Base-by-base conservation (phyloP, 2,113 vertebrate genomes). In the Otocyon megalotis region DNA sequence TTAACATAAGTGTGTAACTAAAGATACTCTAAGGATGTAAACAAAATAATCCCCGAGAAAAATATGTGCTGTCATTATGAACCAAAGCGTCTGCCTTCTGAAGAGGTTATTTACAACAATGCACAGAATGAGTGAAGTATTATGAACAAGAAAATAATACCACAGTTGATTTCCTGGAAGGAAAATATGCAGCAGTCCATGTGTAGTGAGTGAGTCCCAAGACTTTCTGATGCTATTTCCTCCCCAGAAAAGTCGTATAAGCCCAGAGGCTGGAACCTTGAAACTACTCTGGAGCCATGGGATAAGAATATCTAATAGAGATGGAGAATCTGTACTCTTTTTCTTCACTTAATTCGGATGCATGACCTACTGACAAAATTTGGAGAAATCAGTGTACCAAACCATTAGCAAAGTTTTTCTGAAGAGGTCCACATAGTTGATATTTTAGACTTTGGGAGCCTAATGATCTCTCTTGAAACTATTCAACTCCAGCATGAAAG, bases 41-140 rank as follows among this genome's bases (percentile, higher is more conserved):
- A 82, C 63, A 91, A 82, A 97, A 96, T 37, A 90, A 97, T 85
- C 56, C n/a, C 22, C 79, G 90, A 97, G 79, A 69, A 20, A 95
- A 96, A 96, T 80, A 54, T 60, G 37, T n/a, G 19, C 83, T 63
- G 9, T 60, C 20, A 35, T 88, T 96, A 69, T 67, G 83, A 88
- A 48, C 28, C 8, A 63, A 94, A 89, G 9, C 95, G 56, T 53
- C 79, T 71, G 5, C 65, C 67, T 90, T 67, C 92, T 93, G 58
- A 2, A 89, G 97, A 86, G 76, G n/a, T 91, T 19, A 43, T 17
- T 81, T 90, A 84, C 48, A 37, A 1, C 15, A 58, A 56, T 50
- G 50, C 3, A 71, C n/a, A 85, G 93, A 60, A 96, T 79, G 71
- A 97, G 93, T 71, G 43, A 80, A 26, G 35, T 43, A 72, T 32